These are phyloP conservation scores for Cecidostiba fungosa DNA, from an alignment of 2,888 invertebrate species.

Conservation along the genomic window DNA sequence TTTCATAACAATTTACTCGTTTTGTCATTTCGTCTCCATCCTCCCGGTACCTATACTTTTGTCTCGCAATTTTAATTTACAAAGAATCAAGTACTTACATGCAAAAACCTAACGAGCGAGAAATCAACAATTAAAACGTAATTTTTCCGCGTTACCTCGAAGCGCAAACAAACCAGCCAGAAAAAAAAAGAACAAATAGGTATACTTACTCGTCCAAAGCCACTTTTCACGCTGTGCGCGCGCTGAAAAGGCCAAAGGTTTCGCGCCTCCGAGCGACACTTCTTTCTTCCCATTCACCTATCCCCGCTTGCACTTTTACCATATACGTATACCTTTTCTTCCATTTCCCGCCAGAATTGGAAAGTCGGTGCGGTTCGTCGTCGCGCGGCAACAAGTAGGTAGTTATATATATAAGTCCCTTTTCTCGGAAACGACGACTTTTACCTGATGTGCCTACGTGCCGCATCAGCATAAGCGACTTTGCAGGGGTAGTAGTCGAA, in stretches of 20 bases:
- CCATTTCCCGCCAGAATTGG: background rate
- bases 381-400: background rate
- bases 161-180: background rate
- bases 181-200: background rate
- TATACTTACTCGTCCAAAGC: background rate
- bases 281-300: background rate
- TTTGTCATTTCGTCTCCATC: background rate
- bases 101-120: background rate
- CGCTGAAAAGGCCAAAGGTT: background rate
- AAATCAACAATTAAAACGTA: background rate
- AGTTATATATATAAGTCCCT: background rate
- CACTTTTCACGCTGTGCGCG: background rate
- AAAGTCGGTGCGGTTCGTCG: constrained; percentile 40
- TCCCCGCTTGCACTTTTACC: too few species aligned
- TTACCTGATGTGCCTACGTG: background rate
- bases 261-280: background rate
- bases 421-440: background rate
- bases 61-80: too few species aligned
- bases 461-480: background rate
- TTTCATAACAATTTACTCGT: background rate
- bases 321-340: background rate
- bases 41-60: background rate
- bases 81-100: background rate
- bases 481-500: constrained; percentile 16
- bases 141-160: background rate